Base-by-base conservation (phyloP, 2,888 invertebrate genomes). In the Auanema sp. region DNA sequence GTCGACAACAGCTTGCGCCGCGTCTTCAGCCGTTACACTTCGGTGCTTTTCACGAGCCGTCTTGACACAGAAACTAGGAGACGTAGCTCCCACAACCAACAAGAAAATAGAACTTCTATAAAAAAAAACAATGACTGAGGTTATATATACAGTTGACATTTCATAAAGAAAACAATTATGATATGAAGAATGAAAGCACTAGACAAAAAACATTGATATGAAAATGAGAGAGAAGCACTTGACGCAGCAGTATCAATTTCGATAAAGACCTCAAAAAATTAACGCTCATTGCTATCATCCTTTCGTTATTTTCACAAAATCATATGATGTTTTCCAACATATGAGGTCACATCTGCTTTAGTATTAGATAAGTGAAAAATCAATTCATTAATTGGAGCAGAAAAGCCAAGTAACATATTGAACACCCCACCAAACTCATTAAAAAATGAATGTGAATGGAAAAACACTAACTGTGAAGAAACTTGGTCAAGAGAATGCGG, bases 31-130 rank as follows among this genome's bases (percentile, higher is more conserved):
- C 44, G 65, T 65, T 44, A 65, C 65, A 43, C 60, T 65, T 25
- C 65, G 60, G 18, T 60, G 60, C 61, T 65, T 65, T 50, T 65
- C 65, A 23, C 65, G 65, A 57, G 65, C 65, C 65, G 60, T 65
- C 43, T 60, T 65, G 64, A 51, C 14, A 25, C 5, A 21, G 43
- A 57, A 52, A 57, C 52, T 44, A 24, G 52, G 23, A 33, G 40
- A 16, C 14, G 40, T 42, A 43, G 43, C 60, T 53, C 42, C 23
- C 18, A 8, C 4, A 54, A 40, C 55, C 8, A 33, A 18, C 47
- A 21, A 21, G 21, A 21, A 18, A 47, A 5, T 47, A 8, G 8
- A 47, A 47, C 47, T 47, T 18, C 47, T 47, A 6, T 21, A 47
- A 47, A 8, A 18, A 47, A 47, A 18, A 47, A 8, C 6, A 47